phyloP scores from a whole-genome alignment of 1,140 invertebrate genomes.

The Physella acuta region DNA sequence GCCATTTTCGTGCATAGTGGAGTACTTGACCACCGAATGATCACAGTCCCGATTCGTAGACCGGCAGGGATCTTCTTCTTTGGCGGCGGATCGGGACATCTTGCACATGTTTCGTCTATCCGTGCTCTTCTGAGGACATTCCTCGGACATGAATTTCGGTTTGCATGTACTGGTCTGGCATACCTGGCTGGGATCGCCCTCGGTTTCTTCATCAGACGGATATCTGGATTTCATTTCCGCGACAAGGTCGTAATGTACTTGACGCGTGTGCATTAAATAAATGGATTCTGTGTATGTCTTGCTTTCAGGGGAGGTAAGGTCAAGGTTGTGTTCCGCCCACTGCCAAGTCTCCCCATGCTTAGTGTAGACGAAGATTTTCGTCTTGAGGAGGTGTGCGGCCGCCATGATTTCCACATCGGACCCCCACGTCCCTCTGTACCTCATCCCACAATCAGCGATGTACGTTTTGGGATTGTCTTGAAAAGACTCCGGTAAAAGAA shows the following conservation, averaged over 20 bases:
- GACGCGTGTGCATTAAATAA: neutral
- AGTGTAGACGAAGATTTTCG: constrained; percentile 4
- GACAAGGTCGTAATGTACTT: neutral
- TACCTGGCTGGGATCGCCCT: too few species aligned
- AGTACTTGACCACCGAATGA: too few species aligned
- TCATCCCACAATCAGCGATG: neutral
- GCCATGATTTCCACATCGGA: constrained; percentile 12
- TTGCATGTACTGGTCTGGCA: too few species aligned
- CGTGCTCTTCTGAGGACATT: too few species aligned
- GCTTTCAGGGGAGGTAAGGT: neutral
- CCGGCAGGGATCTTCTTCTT: too few species aligned
- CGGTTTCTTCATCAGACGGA: too few species aligned
- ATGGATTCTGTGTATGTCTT: neutral
- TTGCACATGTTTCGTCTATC: too few species aligned
- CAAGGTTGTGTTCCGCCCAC: constrained; percentile 6
- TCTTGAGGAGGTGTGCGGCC: constrained; percentile 3
- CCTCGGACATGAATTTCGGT: too few species aligned
- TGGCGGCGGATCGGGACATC: too few species aligned
- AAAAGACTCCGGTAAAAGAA: neutral
- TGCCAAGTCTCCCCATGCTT: neutral
- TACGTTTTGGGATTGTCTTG: neutral
- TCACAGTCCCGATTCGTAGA: too few species aligned
- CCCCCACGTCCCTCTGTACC: neutral
- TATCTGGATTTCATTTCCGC: neutral
- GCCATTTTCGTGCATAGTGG: too few species aligned